Conservation (phyloP, 2,888 invertebrate genomes). For the Sycophila texana region DNA sequence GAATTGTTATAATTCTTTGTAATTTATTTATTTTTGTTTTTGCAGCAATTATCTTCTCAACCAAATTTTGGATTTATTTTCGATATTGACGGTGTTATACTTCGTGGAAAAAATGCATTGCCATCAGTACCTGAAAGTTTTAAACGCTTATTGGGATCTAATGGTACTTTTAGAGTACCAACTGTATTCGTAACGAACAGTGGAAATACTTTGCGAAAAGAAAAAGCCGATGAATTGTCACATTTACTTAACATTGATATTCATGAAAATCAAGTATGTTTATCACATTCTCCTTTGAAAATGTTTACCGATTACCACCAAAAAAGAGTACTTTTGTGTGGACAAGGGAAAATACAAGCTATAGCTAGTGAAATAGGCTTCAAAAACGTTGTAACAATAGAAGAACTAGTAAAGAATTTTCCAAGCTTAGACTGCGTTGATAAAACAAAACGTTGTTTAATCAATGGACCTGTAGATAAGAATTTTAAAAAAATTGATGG, state of each 20-base stretch:
- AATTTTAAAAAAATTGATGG: slow-evolving; percentile 79
- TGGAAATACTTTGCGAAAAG: slow-evolving; percentile 78
- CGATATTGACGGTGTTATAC: slow-evolving; percentile 83
- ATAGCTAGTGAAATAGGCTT: slow-evolving; percentile 81
- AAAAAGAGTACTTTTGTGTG: slow-evolving; percentile 80
- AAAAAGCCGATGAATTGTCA: slow-evolving; percentile 79
- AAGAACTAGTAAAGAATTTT: slow-evolving; percentile 78
- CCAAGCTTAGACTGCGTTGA: slow-evolving; percentile 80
- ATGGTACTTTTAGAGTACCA: slow-evolving; percentile 79
- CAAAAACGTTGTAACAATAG: slow-evolving; percentile 78
- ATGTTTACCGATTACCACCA: slow-evolving; percentile 80
- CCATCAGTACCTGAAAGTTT: slow-evolving; percentile 80
- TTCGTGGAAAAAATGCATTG: slow-evolving; percentile 79
- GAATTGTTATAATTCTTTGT: not conserved
- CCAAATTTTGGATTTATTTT: slow-evolving; percentile 81
- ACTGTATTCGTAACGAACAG: slow-evolving; percentile 83
- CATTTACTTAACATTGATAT: slow-evolving; percentile 79
- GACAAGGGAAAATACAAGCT: slow-evolving; percentile 78
- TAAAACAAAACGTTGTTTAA: slow-evolving; percentile 67
- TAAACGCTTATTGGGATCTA: slow-evolving; percentile 76
- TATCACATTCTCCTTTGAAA: slow-evolving; percentile 81
- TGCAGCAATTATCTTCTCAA: slow-evolving; percentile 67
- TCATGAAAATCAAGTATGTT: slow-evolving; percentile 79
- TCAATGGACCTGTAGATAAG: slow-evolving; percentile 76
- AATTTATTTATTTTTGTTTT: slow-evolving; percentile 36